Base-by-base conservation (phyloP, 2,888 invertebrate species). In the Nemotelus pantherinus region DNA sequence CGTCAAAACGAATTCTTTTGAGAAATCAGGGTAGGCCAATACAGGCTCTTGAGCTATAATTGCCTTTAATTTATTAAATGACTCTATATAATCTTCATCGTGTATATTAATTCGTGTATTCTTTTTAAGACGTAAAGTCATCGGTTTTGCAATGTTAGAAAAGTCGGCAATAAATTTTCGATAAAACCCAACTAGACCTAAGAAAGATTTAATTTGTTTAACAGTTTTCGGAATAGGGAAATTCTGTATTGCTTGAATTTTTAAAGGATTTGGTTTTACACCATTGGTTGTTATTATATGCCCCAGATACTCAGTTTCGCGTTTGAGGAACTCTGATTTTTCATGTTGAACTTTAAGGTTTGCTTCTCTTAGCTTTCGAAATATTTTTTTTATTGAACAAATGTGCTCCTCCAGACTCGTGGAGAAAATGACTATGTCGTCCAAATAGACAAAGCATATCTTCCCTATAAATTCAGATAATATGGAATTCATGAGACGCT, bases 131-230 rank as follows among this genome's bases (percentile, higher is more conserved):
- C 9, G 10, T 45, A 10, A 43, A 45, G 67, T 67, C 5, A 43
- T 3, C 3, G 67, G 67, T 67, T 48, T 45, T 3, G 67, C 44
- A 10, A 67, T 39, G 9, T 43, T 44, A 44, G 67, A 3, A n/a
- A 47, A 67, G 45, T 67, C 67, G 9, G 4, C 45, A 4, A 67
- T 67, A 10, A 67, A 67, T 45, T 67, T 67, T n/a, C 67, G 9
- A 41, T 67, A 67, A 25, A 45, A 67, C 3, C 67, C 67, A 25
- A n/a, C 3, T 43, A 67, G 45, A 45, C 67, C 67, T 10, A 67
- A 47, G 39, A 44, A 67, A 39, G 10, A n/a, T 45, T 67, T 67
- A 39, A 67, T 67, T 67, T 67, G 45, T 45, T 67, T 45, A n/a
- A 3, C 3, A 3, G 67, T 67, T n/a, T 45, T 43, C 2, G 67